Evolutionary conservation across 2,113 vertebrate species (phyloP).

Genomic region (Ciconia stormi): DNA sequence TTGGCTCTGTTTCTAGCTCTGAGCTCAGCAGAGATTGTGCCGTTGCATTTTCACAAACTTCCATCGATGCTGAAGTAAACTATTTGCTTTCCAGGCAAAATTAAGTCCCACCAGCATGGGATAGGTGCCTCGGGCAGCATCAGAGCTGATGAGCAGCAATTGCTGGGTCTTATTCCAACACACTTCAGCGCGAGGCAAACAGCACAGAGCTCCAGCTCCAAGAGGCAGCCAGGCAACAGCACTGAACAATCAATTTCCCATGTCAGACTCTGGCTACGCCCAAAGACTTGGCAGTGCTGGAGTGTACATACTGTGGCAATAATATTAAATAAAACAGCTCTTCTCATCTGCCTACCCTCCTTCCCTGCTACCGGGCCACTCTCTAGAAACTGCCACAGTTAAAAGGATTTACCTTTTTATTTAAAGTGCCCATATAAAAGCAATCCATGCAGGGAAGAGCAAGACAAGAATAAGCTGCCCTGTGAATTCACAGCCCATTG

Average conservation of each 20-base stretch:
- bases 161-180: not conserved
- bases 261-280: not conserved
- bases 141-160: not conserved
- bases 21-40: conserved; percentile 22
- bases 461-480: not conserved
- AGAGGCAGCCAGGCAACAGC: not conserved
- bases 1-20: conserved; percentile 3
- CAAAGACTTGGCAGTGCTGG: conserved; percentile 13
- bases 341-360: not conserved
- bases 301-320: not conserved
- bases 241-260: not conserved
- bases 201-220: not conserved
- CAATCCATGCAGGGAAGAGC: not conserved
- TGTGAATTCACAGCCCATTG: not conserved
- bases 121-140: not conserved
- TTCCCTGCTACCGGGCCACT: not conserved
- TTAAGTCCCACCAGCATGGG: not conserved
- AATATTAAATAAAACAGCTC: not conserved
- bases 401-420: not conserved
- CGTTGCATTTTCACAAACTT: not conserved
- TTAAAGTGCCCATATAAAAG: not conserved
- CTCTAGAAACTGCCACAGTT: not conserved
- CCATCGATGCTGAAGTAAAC: not conserved
- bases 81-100: not conserved
- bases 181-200: not conserved